These are phyloP conservation scores for Cepphus grylle DNA, from an alignment of 2,113 vertebrate genomes.

Conservation along the genomic window DNA sequence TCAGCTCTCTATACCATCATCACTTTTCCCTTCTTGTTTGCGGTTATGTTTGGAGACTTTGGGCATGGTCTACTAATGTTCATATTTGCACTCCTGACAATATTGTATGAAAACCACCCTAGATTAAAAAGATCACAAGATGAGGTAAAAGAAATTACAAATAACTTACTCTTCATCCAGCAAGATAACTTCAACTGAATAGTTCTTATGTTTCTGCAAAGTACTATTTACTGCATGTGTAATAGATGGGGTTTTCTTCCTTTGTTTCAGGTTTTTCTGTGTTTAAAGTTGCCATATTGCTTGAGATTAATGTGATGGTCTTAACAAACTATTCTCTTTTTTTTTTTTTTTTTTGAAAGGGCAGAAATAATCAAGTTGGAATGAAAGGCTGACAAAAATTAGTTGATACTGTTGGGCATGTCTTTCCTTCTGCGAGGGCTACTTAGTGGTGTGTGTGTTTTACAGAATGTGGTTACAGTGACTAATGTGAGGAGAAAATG, in stretches of 20 bases:
- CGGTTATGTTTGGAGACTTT: slow-evolving; percentile 96
- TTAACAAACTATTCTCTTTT: not conserved
- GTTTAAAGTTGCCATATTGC: not conserved
- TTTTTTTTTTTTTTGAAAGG: not conserved
- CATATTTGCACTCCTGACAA: slow-evolving; percentile 87
- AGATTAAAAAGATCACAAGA: slow-evolving; percentile 84
- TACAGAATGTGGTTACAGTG: not conserved
- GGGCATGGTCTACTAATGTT: slow-evolving; percentile 93
- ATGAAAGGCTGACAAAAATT: not conserved
- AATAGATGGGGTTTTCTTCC: not conserved
- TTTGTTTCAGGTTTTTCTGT: not conserved
- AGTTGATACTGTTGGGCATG: not conserved
- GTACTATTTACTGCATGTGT: not conserved
- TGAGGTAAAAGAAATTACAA: slow-evolving; percentile 77
- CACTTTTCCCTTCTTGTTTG: slow-evolving; percentile 96
- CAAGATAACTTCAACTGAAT: not conserved
- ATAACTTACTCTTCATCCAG: not conserved
- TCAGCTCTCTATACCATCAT: slow-evolving; percentile 93
- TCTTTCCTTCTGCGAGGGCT: not conserved
- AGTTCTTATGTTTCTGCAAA: not conserved
- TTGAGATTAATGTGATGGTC: not conserved
- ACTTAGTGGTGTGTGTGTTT: not conserved
- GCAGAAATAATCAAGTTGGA: not conserved
- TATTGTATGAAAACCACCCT: slow-evolving; percentile 88
- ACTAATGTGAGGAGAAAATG: not conserved